phyloP scores from a whole-genome alignment of 2,113 vertebrate genomes.

The Phoenicopterus ruber region DNA sequence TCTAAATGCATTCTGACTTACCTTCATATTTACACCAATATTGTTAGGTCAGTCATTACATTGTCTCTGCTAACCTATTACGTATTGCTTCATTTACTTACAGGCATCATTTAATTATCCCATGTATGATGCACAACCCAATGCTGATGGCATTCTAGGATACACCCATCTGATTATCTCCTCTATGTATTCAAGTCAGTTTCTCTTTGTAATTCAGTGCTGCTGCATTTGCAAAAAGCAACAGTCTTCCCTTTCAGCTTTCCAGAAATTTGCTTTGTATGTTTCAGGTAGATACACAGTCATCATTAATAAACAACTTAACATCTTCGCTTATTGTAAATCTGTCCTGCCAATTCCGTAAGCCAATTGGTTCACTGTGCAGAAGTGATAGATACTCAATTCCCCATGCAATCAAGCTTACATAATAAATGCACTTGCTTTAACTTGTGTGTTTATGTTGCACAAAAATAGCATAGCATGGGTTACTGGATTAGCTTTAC shows the following conservation, averaged over 20 bases:
- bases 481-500: not conserved
- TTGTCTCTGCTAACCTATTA: not conserved
- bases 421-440: not conserved
- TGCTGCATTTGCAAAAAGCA: not conserved
- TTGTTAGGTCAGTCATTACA: not conserved
- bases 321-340: not conserved
- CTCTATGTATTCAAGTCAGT: not conserved
- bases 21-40: not conserved
- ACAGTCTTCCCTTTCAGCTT: not conserved
- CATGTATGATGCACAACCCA: not conserved
- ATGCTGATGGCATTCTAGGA: not conserved
- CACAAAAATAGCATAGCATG: not conserved
- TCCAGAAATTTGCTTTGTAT: not conserved
- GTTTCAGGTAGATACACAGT: not conserved
- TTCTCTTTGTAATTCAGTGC: not conserved
- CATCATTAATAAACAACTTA: not conserved
- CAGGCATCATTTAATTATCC: not conserved
- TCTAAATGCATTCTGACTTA: not conserved
- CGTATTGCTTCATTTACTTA: conserved; percentile 3
- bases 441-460: not conserved
- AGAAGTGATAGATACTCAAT: not conserved
- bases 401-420: not conserved
- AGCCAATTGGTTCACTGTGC: not conserved
- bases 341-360: not conserved
- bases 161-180: not conserved